These are phyloP conservation scores for Cyclargus thomasi DNA, from an alignment of 1,140 invertebrate species.

Conservation along the genomic window DNA sequence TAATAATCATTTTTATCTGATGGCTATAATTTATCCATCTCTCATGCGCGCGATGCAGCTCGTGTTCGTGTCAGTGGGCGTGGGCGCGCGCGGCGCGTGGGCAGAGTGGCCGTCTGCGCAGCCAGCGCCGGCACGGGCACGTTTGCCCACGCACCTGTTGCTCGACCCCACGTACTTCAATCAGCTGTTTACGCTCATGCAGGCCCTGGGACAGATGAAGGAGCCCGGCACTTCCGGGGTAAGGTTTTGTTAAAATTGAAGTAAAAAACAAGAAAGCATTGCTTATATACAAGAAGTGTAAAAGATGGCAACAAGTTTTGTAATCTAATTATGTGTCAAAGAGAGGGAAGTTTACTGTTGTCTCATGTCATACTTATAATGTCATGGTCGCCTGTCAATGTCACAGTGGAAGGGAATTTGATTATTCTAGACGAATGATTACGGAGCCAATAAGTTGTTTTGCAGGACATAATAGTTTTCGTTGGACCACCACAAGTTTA, in stretches of 20 bases:
- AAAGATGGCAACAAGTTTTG: not conserved
- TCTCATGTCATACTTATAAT: no score
- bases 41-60: constrained; percentile 72
- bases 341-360: no score
- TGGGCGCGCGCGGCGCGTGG: constrained; percentile 82
- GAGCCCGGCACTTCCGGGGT: constrained; percentile 81
- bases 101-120: constrained; percentile 85
- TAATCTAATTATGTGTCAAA: no score
- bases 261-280: not conserved
- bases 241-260: constrained; percentile 5
- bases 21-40: not conserved
- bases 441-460: no score
- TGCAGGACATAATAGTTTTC: no score
- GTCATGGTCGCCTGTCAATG: no score
- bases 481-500: no score
- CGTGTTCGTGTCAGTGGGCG: constrained; percentile 92
- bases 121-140: constrained; percentile 87
- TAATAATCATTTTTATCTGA: not conserved
- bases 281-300: no score
- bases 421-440: no score
- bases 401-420: no score
- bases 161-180: constrained; percentile 92
- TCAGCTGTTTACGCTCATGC: constrained; percentile 91
- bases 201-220: constrained; percentile 90
- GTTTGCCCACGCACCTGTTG: constrained; percentile 88